Conservation (phyloP, 2,797 vertebrate genomes). For the Petrocephalus sullivani region DNA sequence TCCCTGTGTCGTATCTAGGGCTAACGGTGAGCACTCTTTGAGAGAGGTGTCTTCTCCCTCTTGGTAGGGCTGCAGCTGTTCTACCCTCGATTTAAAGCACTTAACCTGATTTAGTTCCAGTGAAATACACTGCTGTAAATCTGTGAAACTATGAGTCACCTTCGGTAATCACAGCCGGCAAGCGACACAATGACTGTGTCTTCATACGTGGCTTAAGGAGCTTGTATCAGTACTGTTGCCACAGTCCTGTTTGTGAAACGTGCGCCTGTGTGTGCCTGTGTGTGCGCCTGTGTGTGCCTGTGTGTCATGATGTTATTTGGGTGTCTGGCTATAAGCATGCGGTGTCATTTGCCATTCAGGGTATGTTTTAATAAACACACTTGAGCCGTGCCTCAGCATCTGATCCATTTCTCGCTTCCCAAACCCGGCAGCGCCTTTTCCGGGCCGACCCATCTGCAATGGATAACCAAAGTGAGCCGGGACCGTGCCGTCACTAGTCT, state of each 20-base stretch:
- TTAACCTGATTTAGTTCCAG: not conserved
- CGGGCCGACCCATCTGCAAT: not conserved
- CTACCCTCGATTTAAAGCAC: not conserved
- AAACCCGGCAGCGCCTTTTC: not conserved
- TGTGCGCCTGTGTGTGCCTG: not conserved
- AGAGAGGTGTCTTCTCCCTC: not conserved
- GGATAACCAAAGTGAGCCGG: not conserved
- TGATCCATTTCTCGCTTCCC: not conserved
- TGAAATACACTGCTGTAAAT: not conserved
- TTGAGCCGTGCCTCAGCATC: not conserved
- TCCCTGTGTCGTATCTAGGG: not conserved
- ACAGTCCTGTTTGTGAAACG: not conserved
- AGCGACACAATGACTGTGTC: not conserved
- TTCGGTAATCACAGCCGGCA: not conserved
- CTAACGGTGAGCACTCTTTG: not conserved
- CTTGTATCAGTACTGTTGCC: not conserved
- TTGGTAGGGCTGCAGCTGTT: not conserved
- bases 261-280: not conserved
- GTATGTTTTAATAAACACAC: not conserved
- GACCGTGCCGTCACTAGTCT: not conserved
- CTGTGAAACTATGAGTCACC: not conserved
- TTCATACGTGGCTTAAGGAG: not conserved
- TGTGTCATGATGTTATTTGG: not conserved
- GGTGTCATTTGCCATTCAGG: not conserved
- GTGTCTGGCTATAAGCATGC: not conserved